Percentiles rank a stretch among this genome's conserved stretches.
These are phyloP conservation scores for Amblyopsis hoosieri DNA, from an alignment of 2,797 vertebrate genomes.

Conservation along the genomic window DNA sequence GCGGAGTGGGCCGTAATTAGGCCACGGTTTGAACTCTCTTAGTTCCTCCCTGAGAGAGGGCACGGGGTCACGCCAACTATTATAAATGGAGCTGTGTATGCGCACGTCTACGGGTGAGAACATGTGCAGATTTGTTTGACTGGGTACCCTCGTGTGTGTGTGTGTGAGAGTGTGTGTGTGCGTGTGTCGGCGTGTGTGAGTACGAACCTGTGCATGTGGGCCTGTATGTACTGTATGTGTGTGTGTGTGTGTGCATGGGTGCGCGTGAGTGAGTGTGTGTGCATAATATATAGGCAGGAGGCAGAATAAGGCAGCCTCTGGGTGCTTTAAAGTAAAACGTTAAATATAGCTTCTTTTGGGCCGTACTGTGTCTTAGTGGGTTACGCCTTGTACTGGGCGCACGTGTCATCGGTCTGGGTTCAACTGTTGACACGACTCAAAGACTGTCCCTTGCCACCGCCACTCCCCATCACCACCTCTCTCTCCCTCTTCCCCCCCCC, in stretches of 20 bases:
- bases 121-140: slow-evolving; percentile 15
- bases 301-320: slow-evolving; percentile 21
- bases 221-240: background rate
- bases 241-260: slow-evolving; percentile 1
- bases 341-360: slow-evolving; percentile 56
- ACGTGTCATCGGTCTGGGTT: too few species aligned
- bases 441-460: too few species aligned
- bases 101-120: slow-evolving; percentile 34
- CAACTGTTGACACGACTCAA: too few species aligned
- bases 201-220: background rate
- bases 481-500: too few species aligned
- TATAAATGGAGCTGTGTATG: slow-evolving; percentile 70
- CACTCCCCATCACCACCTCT: too few species aligned
- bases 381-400: background rate
- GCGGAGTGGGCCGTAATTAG: slow-evolving; percentile 74
- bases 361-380: slow-evolving; percentile 30
- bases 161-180: slow-evolving; percentile 29
- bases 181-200: background rate
- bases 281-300: slow-evolving; percentile 33
- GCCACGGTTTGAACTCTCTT: slow-evolving; percentile 80
- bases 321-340: slow-evolving; percentile 55
- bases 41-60: slow-evolving; percentile 71
- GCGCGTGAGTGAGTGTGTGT: background rate
- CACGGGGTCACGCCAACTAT: slow-evolving; percentile 68
- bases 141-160: background rate